A percentile compares a stretch with the other conserved stretches of the same genome.
These are phyloP conservation scores for Sander lucioperca DNA, from an alignment of 2,113 vertebrate species.

Conservation along the genomic window DNA sequence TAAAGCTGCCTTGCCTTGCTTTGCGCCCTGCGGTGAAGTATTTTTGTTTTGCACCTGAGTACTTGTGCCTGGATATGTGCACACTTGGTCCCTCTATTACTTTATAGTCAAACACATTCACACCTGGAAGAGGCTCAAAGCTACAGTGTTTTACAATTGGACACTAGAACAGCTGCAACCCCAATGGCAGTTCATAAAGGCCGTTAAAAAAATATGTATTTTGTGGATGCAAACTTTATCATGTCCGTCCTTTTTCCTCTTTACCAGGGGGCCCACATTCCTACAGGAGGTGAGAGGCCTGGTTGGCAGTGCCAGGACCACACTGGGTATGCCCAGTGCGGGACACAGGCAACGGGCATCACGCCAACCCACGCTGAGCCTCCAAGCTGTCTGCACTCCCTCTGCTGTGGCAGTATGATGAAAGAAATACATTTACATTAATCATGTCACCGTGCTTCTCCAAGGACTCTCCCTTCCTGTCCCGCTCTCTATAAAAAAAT, in stretches of 20 bases:
- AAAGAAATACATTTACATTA: constrained; percentile 63
- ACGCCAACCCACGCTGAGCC: constrained; percentile 29
- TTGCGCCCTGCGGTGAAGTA: too few species aligned
- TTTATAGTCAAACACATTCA: constrained; percentile 9
- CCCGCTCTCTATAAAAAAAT: not conserved
- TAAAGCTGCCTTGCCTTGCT: too few species aligned
- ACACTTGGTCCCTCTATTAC: not conserved
- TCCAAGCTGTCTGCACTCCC: constrained; percentile 40
- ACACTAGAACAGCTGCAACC: not conserved
- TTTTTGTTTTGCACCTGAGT: too few species aligned
- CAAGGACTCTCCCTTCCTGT: constrained; percentile 33
- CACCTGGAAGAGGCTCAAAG: not conserved
- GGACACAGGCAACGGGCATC: constrained; percentile 9
- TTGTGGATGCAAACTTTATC: constrained; percentile 4
- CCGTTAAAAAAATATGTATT: constrained; percentile 2
- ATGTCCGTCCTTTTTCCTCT: constrained; percentile 9
- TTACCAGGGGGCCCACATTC: constrained; percentile 27
- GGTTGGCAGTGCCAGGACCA: constrained; percentile 12
- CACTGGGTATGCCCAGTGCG: constrained; percentile 27
- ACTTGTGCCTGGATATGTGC: too few species aligned
- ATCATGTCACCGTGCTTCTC: constrained; percentile 37
- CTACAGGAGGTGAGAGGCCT: constrained; percentile 36
- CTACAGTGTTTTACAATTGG: not conserved
- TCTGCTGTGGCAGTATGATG: constrained; percentile 33
- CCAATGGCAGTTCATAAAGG: not conserved